Percentiles rank a stretch among this genome's conserved stretches.
phyloP scores from a whole-genome alignment of 2,888 invertebrate genomes.

The Yponomeuta sedellus region DNA sequence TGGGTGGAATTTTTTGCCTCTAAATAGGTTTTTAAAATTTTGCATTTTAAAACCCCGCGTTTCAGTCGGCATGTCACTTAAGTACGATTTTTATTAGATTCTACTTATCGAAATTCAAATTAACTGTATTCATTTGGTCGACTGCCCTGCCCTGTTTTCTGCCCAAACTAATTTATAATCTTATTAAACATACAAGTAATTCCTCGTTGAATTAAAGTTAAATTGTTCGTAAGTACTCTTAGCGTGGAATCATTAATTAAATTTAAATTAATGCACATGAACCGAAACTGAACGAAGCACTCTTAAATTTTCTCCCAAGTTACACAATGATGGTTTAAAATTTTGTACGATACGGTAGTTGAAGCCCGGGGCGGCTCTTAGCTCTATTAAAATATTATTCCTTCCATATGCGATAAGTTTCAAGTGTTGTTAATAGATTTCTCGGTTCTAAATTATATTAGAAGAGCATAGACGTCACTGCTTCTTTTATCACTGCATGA shows the following conservation, averaged over 20 bases:
- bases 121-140: too few species aligned
- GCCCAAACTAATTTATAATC: too few species aligned
- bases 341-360: neutral
- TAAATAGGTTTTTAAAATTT: too few species aligned
- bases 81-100: too few species aligned
- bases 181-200: too few species aligned
- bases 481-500: conserved; percentile 53
- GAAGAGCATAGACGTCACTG: conserved; percentile 39
- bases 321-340: conserved; percentile 2
- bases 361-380: neutral
- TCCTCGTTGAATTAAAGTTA: too few species aligned
- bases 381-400: conserved; percentile 14
- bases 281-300: too few species aligned
- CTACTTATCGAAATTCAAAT: too few species aligned
- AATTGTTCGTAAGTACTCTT: neutral
- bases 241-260: neutral
- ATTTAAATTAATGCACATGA: neutral
- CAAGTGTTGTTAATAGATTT: conserved; percentile 55
- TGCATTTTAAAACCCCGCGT: too few species aligned
- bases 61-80: too few species aligned
- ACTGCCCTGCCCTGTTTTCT: too few species aligned
- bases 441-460: conserved; percentile 43
- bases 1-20: too few species aligned
- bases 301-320: conserved; percentile 28
- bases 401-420: conserved; percentile 19